Conservation (phyloP, 2,113 vertebrate species). For the Hiodon tergisus region DNA sequence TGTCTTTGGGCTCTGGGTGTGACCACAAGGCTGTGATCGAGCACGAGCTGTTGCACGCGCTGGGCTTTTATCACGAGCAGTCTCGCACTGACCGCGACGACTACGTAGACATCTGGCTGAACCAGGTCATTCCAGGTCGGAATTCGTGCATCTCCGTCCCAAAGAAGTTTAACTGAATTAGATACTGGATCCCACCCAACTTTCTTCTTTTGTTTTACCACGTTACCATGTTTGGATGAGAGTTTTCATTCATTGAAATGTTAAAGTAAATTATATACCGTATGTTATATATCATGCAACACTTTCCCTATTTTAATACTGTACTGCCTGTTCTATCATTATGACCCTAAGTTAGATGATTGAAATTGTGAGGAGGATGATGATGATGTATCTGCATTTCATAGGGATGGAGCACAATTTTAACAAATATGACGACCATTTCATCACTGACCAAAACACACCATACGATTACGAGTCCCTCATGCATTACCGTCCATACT, state of each 20-base stretch:
- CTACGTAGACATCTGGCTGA: slow-evolving; percentile 82
- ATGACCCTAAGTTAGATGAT: not conserved
- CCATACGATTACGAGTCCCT: slow-evolving; percentile 87
- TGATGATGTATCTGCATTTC: slow-evolving; percentile 13
- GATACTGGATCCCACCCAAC: too few relatives aligned
- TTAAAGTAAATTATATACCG: not conserved
- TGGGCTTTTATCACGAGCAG: slow-evolving; percentile 90
- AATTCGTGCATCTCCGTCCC: too few relatives aligned
- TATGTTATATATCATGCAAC: not conserved
- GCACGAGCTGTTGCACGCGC: slow-evolving; percentile 79
- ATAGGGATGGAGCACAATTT: slow-evolving; percentile 77
- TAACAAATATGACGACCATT: slow-evolving; percentile 65
- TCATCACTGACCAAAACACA: slow-evolving; percentile 83
- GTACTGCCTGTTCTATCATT: not conserved
- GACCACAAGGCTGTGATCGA: slow-evolving; percentile 80
- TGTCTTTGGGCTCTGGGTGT: slow-evolving; percentile 77
- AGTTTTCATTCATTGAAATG: not conserved
- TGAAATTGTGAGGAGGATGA: not conserved
- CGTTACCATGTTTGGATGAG: not conserved
- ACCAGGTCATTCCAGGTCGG: slow-evolving; percentile 72
- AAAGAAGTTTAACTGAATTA: too few relatives aligned
- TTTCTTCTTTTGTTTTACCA: too few relatives aligned
- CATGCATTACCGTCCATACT: slow-evolving; percentile 81
- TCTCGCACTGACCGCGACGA: slow-evolving; percentile 82
- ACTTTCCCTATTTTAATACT: not conserved